Percentiles rank a stretch among this genome's conserved stretches.
Evolutionary conservation across 2,797 vertebrate species (phyloP).

Genomic region (Todus mexicanus): DNA sequence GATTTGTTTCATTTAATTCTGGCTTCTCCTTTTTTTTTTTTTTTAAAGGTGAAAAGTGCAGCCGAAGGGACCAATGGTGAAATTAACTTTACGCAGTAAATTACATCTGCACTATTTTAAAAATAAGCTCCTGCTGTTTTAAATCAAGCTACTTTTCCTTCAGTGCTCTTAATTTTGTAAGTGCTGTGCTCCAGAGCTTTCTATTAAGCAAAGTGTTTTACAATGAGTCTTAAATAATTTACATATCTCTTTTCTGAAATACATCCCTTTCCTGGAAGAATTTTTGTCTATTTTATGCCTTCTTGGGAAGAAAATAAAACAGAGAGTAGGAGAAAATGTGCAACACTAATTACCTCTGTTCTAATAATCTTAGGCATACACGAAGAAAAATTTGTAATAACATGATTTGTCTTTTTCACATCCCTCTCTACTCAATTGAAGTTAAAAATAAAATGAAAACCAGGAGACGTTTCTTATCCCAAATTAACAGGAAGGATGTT

Average conservation of each 20-base stretch:
- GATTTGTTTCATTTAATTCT: constrained; percentile 4
- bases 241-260: constrained; percentile 4
- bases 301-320: not conserved
- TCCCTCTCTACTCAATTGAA: not conserved
- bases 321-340: not conserved
- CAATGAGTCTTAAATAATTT: constrained; percentile 40
- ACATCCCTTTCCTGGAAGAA: not conserved
- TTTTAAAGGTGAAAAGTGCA: not conserved
- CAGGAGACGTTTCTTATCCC: not conserved
- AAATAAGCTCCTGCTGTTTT: constrained; percentile 1
- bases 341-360: not conserved
- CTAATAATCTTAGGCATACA: not conserved
- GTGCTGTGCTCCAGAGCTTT: constrained; percentile 7
- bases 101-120: constrained; percentile 6
- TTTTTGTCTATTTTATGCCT: not conserved
- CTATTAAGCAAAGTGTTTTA: constrained; percentile 3
- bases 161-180: constrained; percentile 4
- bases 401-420: not conserved
- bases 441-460: not conserved
- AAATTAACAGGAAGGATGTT: not conserved
- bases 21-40: not conserved
- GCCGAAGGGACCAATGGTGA: not conserved
- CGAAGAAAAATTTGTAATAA: not conserved
- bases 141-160: constrained; percentile 9
- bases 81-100: not conserved